Percentiles rank a stretch among this genome's conserved stretches.
These are phyloP conservation scores for Sciaenops ocellatus DNA, from an alignment of 2,797 vertebrate genomes.

Conservation along the genomic window DNA sequence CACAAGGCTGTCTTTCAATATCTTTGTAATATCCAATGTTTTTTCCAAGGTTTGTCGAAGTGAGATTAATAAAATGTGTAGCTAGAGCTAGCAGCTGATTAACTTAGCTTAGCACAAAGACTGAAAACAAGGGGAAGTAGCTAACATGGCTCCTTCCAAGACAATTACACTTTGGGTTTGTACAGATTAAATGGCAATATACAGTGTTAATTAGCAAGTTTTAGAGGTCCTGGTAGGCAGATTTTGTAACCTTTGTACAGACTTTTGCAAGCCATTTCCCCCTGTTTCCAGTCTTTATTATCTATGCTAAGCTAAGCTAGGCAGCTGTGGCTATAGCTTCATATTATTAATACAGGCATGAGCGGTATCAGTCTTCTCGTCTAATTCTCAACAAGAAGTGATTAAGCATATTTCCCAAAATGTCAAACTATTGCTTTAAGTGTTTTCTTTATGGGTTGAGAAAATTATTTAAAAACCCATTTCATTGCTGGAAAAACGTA, in stretches of 20 bases:
- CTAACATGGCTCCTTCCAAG: not conserved
- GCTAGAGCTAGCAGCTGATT: too few species aligned
- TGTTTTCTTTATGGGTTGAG: not conserved
- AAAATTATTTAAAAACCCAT: too few species aligned
- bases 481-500: too few species aligned
- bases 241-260: not conserved
- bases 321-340: not conserved
- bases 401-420: not conserved
- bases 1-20: not conserved
- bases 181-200: not conserved
- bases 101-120: too few species aligned
- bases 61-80: not conserved
- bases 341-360: not conserved
- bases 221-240: not conserved
- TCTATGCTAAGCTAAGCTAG: not conserved
- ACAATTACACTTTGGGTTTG: not conserved
- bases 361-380: not conserved
- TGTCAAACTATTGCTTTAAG: too few species aligned
- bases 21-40: not conserved
- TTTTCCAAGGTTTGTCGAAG: too few species aligned
- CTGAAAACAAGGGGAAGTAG: not conserved
- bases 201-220: not conserved
- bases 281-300: not conserved
- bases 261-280: not conserved
- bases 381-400: not conserved